Percentiles rank a stretch among this genome's conserved stretches.
phyloP scores from a whole-genome alignment of 2,888 invertebrate genomes.

The Aphelenchoides bicaudatus region DNA sequence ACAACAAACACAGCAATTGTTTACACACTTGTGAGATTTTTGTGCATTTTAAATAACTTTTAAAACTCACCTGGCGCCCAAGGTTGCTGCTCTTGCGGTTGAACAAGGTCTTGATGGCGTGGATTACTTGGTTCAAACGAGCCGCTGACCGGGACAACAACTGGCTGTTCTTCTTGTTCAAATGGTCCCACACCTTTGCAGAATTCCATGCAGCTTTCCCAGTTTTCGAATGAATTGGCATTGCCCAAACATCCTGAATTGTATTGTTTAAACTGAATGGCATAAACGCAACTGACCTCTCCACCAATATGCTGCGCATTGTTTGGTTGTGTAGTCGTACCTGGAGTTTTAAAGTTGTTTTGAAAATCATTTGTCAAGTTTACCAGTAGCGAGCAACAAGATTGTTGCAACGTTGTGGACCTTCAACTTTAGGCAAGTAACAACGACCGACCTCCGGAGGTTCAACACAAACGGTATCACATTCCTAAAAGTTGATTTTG shows the following conservation, averaged over 20 bases:
- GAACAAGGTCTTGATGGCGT: too few relatives aligned
- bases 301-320: conserved; percentile 60
- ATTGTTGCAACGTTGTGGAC: conserved; percentile 50
- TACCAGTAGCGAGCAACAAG: conserved; percentile 50
- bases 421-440: conserved; percentile 57
- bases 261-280: conserved; percentile 1
- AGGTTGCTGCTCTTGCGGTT: conserved; percentile 6
- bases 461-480: conserved; percentile 53
- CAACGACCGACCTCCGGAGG: conserved; percentile 54
- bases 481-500: conserved; percentile 28
- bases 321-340: conserved; percentile 52
- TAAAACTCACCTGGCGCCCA: not conserved
- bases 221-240: conserved; percentile 38
- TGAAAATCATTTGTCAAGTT: too few relatives aligned
- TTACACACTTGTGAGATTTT: too few relatives aligned
- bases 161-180: conserved; percentile 13
- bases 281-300: conserved; percentile 43
- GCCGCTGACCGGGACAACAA: conserved; percentile 14
- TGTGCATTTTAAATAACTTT: too few relatives aligned
- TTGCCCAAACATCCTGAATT: conserved; percentile 54
- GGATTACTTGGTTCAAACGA: conserved; percentile 15
- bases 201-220: conserved; percentile 30
- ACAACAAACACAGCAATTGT: too few relatives aligned
- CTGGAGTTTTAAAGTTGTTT: too few relatives aligned
- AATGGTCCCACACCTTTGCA: conserved; percentile 44